phyloP scores from a whole-genome alignment of 2,888 invertebrate genomes.

The Lasioglossum morio region DNA sequence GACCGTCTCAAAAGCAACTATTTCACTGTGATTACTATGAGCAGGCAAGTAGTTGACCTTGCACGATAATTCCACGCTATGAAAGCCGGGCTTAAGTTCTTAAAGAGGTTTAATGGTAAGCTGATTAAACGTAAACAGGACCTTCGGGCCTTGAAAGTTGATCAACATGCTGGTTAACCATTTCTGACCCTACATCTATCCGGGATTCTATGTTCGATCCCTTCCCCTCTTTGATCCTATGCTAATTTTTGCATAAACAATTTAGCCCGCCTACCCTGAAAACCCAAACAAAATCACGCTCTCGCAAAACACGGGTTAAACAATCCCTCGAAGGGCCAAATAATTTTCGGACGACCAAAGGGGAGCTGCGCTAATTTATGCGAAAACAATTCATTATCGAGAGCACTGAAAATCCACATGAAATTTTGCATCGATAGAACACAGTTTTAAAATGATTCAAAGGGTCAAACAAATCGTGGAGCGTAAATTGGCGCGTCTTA shows the following conservation, averaged over 20 bases:
- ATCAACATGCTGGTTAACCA: constrained; percentile 38
- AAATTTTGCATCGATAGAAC: neutral
- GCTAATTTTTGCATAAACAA: constrained; percentile 8
- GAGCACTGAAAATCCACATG: neutral
- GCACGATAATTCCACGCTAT: constrained; percentile 65
- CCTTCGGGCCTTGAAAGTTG: constrained; percentile 56
- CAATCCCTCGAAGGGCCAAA: neutral
- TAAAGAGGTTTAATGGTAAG: constrained; percentile 73
- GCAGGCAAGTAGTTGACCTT: constrained; percentile 63
- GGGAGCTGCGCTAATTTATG: neutral
- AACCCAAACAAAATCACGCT: neutral
- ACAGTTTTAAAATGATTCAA: neutral
- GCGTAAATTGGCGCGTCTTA: neutral
- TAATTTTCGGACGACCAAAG: neutral
- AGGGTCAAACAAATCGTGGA: neutral
- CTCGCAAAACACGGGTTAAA: neutral
- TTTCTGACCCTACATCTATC: neutral
- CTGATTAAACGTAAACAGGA: constrained; percentile 69
- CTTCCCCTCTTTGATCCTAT: neutral
- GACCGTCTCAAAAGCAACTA: constrained; percentile 8
- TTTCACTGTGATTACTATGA: constrained; percentile 57
- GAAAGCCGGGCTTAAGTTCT: constrained; percentile 68
- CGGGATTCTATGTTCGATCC: neutral
- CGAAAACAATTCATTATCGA: neutral
- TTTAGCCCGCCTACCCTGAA: neutral